These are phyloP conservation scores for Muscina levida DNA, from an alignment of 2,888 invertebrate genomes.

Conservation along the genomic window DNA sequence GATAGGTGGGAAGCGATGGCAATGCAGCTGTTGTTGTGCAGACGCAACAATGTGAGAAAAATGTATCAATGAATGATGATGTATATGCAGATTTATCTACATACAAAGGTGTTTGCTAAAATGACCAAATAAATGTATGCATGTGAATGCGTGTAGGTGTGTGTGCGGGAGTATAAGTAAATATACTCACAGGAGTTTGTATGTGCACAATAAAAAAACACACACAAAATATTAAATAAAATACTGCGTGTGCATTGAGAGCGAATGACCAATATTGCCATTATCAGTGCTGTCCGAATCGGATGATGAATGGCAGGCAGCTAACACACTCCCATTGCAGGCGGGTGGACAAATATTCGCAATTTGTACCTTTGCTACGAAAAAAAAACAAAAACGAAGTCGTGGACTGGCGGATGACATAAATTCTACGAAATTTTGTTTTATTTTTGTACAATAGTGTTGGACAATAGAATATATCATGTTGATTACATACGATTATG, in stretches of 20 bases:
- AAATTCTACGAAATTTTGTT: too few relatives aligned
- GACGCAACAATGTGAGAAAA: slow-evolving; percentile 18
- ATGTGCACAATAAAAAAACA: slow-evolving; percentile 2
- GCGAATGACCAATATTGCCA: slow-evolving; percentile 22
- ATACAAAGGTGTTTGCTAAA: neutral
- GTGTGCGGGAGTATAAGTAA: neutral
- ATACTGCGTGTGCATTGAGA: slow-evolving; percentile 9
- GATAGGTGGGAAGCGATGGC: neutral
- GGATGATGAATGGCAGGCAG: slow-evolving; percentile 25
- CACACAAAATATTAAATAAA: neutral
- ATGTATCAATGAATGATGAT: slow-evolving; percentile 38
- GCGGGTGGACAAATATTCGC: neutral
- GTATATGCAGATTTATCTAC: too few relatives aligned
- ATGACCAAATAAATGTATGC: slow-evolving; percentile 12
- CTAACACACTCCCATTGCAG: neutral
- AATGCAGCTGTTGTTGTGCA: neutral
- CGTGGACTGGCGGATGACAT: neutral
- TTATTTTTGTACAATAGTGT: too few relatives aligned
- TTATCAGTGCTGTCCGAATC: slow-evolving; percentile 28
- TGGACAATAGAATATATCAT: too few relatives aligned
- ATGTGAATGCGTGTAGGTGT: neutral
- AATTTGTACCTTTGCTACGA: neutral
- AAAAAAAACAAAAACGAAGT: neutral
- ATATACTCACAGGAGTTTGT: neutral
- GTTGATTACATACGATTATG: too few relatives aligned